phyloP scores from a whole-genome alignment of 1,140 invertebrate genomes.

The Phenacoccus solenopsis region DNA sequence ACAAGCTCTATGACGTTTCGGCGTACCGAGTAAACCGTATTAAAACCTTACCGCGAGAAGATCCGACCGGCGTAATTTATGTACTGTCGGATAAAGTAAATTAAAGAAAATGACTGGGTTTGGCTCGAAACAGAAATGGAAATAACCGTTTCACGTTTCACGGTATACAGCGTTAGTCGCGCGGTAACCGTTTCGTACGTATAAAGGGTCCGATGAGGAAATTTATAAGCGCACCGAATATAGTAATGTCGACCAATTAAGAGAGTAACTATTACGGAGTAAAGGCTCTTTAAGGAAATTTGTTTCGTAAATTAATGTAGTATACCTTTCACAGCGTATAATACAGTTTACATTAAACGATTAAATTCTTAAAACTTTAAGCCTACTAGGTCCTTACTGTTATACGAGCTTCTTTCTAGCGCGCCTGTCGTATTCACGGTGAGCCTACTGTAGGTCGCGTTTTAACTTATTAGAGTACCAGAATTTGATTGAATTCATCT shows the following conservation, averaged over 20 bases:
- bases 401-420: too few relatives aligned
- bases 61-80: neutral
- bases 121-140: neutral
- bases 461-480: too few relatives aligned
- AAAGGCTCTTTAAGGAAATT: neutral
- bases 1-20: neutral
- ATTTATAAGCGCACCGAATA: neutral
- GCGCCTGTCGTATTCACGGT: too few relatives aligned
- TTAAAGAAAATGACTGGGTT: neutral
- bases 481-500: too few relatives aligned
- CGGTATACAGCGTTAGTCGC: neutral
- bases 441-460: too few relatives aligned
- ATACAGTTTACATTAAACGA: neutral
- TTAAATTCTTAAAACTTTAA: neutral
- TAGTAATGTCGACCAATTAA: slow-evolving; percentile 2
- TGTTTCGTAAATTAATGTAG: neutral
- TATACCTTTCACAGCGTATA: neutral
- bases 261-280: neutral
- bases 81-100: neutral
- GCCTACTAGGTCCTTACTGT: neutral
- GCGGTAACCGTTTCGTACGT: neutral
- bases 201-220: neutral
- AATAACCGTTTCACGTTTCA: neutral
- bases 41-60: neutral
- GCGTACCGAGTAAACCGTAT: too few relatives aligned